Percentiles rank a stretch among this genome's conserved stretches.
These are phyloP conservation scores for Monoplex corrugatus DNA, from an alignment of 2,888 invertebrate species.

Conservation along the genomic window DNA sequence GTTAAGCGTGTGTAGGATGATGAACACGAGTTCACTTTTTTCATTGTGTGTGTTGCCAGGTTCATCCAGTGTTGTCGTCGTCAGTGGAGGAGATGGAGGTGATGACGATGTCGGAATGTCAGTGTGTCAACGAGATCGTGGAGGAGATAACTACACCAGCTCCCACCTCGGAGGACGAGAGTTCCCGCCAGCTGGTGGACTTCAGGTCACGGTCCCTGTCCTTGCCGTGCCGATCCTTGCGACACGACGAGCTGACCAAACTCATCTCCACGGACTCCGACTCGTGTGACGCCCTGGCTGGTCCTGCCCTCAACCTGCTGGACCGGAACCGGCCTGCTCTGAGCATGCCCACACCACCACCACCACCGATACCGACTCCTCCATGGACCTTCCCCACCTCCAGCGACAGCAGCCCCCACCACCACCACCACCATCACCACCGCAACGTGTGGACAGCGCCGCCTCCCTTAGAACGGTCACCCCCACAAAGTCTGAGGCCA, in stretches of 20 bases:
- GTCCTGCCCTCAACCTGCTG: slow-evolving; percentile 40
- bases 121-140: slow-evolving; percentile 32
- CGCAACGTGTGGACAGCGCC: slow-evolving; percentile 26
- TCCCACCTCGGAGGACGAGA: slow-evolving; percentile 61
- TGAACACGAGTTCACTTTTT: not conserved
- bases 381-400: slow-evolving; percentile 43
- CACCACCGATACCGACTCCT: slow-evolving; percentile 60
- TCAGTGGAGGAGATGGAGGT: slow-evolving; percentile 25
- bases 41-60: not conserved
- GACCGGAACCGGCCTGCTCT: slow-evolving; percentile 37
- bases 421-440: not conserved
- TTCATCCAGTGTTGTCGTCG: not conserved
- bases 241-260: slow-evolving; percentile 62
- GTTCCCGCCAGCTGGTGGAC: slow-evolving; percentile 43
- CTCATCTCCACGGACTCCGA: slow-evolving; percentile 68
- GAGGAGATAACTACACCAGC: slow-evolving; percentile 47
- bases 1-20: not conserved
- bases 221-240: slow-evolving; percentile 37
- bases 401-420: slow-evolving; percentile 45
- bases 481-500: not conserved
- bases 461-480: not conserved
- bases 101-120: slow-evolving; percentile 5
- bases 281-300: slow-evolving; percentile 54
- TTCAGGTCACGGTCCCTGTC: slow-evolving; percentile 48
- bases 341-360: slow-evolving; percentile 44